These are phyloP conservation scores for Mya arenaria DNA, from an alignment of 1,140 invertebrate species.

Conservation along the genomic window DNA sequence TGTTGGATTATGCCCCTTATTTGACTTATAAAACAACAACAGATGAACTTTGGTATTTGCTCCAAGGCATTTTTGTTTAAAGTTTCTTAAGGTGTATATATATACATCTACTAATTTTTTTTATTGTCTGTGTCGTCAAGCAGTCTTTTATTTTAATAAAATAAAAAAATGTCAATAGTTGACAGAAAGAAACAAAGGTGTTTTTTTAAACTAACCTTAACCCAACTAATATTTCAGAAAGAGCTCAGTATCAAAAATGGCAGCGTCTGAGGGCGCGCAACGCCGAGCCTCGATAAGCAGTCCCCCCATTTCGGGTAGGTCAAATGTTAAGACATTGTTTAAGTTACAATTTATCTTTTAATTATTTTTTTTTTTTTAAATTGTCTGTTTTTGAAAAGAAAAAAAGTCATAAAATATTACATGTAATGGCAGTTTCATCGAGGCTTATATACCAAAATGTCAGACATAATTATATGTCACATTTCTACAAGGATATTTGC, in stretches of 20 bases:
- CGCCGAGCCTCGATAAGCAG: slow-evolving; percentile 28
- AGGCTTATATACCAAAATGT: not conserved
- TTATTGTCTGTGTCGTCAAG: not conserved
- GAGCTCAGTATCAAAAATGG: slow-evolving; percentile 13
- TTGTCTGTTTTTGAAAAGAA: not conserved
- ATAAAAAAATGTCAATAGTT: not conserved
- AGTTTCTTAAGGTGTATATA: not conserved
- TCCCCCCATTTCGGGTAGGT: slow-evolving; percentile 17
- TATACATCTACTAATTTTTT: not conserved
- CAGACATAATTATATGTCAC: not conserved
- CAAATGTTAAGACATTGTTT: not conserved
- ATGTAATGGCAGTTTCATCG: not conserved
- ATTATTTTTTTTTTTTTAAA: not conserved
- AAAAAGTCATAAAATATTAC: not conserved
- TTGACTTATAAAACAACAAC: too few relatives aligned
- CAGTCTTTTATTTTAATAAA: not conserved
- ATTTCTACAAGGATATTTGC: not conserved
- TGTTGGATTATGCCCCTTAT: too few relatives aligned
- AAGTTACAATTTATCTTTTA: not conserved
- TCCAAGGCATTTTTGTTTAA: not conserved
- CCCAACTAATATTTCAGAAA: slow-evolving; percentile 45
- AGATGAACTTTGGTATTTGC: not conserved
- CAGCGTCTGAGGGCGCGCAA: not conserved
- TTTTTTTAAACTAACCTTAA: too few relatives aligned
- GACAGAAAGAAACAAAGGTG: not conserved